Percentiles rank a stretch among this genome's conserved stretches.
phyloP scores from a whole-genome alignment of 2,888 invertebrate genomes.

The Cremastobaeus sp. region DNA sequence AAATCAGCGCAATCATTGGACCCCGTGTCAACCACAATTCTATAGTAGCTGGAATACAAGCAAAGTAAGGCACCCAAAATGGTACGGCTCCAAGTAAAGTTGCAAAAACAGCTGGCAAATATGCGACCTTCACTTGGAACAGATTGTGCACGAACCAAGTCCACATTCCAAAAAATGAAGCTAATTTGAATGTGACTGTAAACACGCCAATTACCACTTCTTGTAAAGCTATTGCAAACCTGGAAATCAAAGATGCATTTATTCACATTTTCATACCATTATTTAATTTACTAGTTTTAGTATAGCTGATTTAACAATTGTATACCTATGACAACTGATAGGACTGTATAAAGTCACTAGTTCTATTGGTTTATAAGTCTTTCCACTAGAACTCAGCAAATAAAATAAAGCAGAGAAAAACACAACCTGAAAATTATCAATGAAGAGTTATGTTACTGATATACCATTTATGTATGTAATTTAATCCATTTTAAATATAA shows the following conservation, averaged over 20 bases:
- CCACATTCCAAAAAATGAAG: conserved; percentile 97
- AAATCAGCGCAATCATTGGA: conserved; percentile 87
- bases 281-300: too few relatives aligned
- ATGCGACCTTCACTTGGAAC: conserved; percentile 96
- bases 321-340: conserved; percentile 83
- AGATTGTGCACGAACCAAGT: conserved; percentile 98
- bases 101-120: conserved; percentile 95
- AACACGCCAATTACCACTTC: conserved; percentile 96
- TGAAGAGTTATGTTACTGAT: not conserved
- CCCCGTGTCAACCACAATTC: conserved; percentile 97
- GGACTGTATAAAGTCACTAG: conserved; percentile 90
- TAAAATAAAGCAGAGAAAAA: conserved; percentile 98
- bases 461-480: not conserved
- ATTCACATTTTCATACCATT: too few relatives aligned
- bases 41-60: conserved; percentile 94
- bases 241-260: conserved; percentile 74
- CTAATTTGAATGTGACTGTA: conserved; percentile 97
- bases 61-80: conserved; percentile 97
- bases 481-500: not conserved
- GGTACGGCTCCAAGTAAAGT: conserved; percentile 97
- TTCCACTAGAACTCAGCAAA: conserved; percentile 90
- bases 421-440: conserved; percentile 85
- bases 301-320: too few relatives aligned
- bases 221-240: conserved; percentile 90
- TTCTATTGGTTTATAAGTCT: conserved; percentile 95